phyloP scores from a whole-genome alignment of 64 coral and sea anemone genomes.

The Pocillopora verrucosa region DNA sequence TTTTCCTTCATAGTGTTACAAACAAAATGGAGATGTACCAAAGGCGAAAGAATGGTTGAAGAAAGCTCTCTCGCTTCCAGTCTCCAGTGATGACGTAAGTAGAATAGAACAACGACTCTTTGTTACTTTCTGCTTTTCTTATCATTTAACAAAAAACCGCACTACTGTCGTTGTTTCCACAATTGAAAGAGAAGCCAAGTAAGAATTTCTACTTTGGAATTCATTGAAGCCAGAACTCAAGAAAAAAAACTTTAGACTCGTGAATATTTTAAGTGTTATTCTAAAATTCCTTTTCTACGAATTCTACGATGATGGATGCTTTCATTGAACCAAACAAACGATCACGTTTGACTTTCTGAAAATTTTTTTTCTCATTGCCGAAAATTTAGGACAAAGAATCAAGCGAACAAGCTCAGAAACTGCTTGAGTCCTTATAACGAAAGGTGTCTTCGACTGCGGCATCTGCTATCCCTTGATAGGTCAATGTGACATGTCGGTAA shows the following conservation, averaged over 20 bases:
- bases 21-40: constrained; percentile 19
- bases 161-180: no score
- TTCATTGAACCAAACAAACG: no score
- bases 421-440: not conserved
- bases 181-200: no score
- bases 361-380: not conserved
- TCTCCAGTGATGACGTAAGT: constrained; percentile 55
- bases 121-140: not conserved
- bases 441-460: not conserved
- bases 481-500: no score
- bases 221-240: no score
- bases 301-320: no score
- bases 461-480: not conserved
- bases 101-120: not conserved
- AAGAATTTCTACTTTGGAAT: no score
- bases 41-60: constrained; percentile 66
- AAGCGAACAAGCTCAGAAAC: not conserved
- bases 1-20: constrained; percentile 46
- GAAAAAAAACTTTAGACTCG: no score
- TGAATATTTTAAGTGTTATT: no score
- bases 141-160: not conserved
- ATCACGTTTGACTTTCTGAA: not conserved
- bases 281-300: no score
- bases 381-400: constrained; percentile 28
- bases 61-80: constrained; percentile 36